These are phyloP conservation scores for Dysidea cf. avara DNA, from an alignment of 37 sponge, comb jelly and placozoan genomes.

Conservation along the genomic window DNA sequence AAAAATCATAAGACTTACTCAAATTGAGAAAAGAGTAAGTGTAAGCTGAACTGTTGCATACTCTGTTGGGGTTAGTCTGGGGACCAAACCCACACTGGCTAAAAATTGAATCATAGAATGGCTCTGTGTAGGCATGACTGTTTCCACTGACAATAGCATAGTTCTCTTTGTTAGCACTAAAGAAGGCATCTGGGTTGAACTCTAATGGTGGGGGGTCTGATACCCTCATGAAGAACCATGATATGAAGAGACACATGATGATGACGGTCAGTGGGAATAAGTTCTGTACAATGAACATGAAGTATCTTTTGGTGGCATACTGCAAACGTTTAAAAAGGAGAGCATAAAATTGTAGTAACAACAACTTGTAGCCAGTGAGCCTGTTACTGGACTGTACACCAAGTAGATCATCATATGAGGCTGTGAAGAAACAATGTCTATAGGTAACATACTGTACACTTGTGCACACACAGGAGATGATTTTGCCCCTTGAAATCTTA, in stretches of 20 bases:
- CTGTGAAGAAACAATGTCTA: slow-evolving; percentile 11
- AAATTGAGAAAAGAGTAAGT: too few relatives aligned
- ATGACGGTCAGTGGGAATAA: slow-evolving; percentile 50
- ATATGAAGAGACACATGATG: slow-evolving; percentile 33
- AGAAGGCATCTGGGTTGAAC: slow-evolving; percentile 45
- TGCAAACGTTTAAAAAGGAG: slow-evolving; percentile 57
- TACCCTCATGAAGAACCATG: slow-evolving; percentile 23
- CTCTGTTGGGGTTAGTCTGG: not conserved
- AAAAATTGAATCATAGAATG: slow-evolving; percentile 25
- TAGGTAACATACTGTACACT: too few relatives aligned
- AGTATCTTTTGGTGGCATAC: slow-evolving; percentile 34
- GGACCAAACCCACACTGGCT: slow-evolving; percentile 62
- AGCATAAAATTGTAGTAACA: slow-evolving; percentile 38
- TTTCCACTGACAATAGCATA: slow-evolving; percentile 56
- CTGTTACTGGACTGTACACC: not conserved
- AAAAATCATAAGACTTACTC: too few relatives aligned
- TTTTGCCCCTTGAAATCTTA: too few relatives aligned
- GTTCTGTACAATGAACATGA: slow-evolving; percentile 47
- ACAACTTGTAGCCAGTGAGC: slow-evolving; percentile 3
- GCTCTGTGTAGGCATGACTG: slow-evolving; percentile 12
- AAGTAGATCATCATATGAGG: slow-evolving; percentile 23
- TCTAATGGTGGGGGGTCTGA: slow-evolving; percentile 52
- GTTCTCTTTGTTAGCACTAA: slow-evolving; percentile 31
- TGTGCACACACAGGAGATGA: too few relatives aligned
- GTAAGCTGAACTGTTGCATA: too few relatives aligned